phyloP scores from a whole-genome alignment of 2,797 vertebrate genomes.

The Mormyrops boulengeri region DNA sequence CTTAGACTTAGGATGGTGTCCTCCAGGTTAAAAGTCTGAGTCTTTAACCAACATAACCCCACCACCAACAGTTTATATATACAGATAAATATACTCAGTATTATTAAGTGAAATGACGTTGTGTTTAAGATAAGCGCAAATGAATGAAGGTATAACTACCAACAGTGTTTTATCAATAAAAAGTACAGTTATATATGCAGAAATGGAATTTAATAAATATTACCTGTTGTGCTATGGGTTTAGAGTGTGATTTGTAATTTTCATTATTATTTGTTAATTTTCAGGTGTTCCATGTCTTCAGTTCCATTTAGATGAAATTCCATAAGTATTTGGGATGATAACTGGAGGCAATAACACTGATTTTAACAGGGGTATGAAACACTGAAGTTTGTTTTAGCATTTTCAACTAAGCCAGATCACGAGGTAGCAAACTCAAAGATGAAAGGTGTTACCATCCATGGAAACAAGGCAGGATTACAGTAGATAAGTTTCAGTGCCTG shows the following conservation, averaged over 20 bases:
- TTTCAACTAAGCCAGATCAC: neutral
- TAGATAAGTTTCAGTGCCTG: neutral
- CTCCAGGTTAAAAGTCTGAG: neutral
- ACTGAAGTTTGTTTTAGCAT: neutral
- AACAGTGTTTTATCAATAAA: neutral
- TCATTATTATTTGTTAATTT: neutral
- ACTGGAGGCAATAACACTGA: neutral
- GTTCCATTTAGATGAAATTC: neutral
- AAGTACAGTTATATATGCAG: neutral
- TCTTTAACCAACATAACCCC: neutral
- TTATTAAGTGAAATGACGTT: neutral
- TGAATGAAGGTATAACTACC: neutral
- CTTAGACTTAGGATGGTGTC: neutral
- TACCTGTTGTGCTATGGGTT: neutral
- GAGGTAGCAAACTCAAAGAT: neutral
- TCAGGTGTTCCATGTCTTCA: neutral
- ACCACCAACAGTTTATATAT: neutral
- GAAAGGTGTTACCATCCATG: neutral
- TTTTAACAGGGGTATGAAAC: neutral
- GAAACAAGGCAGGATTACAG: neutral
- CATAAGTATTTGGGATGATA: neutral
- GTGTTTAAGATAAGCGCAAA: neutral
- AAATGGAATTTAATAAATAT: neutral
- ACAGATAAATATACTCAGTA: neutral
- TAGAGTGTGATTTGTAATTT: neutral